These are phyloP conservation scores for Nasalis larvatus DNA, from an alignment of 2,113 vertebrate genomes.

Conservation along the genomic window DNA sequence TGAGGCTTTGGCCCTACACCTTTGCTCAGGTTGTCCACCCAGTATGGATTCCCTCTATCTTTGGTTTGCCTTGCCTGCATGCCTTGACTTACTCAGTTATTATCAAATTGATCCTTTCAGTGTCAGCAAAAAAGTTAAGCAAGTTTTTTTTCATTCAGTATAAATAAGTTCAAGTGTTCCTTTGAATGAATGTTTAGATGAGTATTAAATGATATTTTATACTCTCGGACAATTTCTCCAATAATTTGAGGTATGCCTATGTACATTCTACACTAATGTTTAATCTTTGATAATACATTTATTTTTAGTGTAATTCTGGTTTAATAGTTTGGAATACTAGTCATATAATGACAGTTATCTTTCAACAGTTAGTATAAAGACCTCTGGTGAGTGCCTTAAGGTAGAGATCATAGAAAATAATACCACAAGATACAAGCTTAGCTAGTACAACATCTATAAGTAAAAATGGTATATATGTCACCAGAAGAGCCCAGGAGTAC, in stretches of 20 bases:
- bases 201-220: not conserved
- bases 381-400: not conserved
- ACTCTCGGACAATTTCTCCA: not conserved
- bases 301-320: not conserved
- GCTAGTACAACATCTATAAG: not conserved
- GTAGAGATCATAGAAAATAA: not conserved
- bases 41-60: not conserved
- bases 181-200: not conserved
- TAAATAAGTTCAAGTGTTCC: not conserved
- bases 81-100: not conserved
- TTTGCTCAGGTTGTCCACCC: not conserved
- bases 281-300: constrained; percentile 17
- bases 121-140: not conserved
- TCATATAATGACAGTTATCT: not conserved
- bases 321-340: not conserved
- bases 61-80: not conserved
- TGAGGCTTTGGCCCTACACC: not conserved
- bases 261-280: not conserved
- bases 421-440: not conserved
- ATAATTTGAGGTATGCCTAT: not conserved
- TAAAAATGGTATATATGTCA: not conserved
- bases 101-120: not conserved
- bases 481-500: not conserved
- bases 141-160: not conserved
- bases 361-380: not conserved